Base-by-base conservation (phyloP, 2,888 invertebrate genomes). In the Zygaena filipendulae region DNA sequence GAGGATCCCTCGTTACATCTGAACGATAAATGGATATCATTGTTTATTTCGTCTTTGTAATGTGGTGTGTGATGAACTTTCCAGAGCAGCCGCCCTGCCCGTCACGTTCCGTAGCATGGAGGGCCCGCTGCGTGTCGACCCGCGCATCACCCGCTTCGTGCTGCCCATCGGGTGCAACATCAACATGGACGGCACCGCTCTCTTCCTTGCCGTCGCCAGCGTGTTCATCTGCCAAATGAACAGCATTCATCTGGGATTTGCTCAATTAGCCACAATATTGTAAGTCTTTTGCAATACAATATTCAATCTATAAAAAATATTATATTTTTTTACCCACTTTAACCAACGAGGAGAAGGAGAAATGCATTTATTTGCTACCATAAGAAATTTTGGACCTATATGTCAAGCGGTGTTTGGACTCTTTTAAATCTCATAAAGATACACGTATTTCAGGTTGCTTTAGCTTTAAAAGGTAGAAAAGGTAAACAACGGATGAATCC, bases 201-300 rank as follows among this genome's bases (percentile, higher is more conserved):
- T 96, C 24, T 97, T 95, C 64, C 87, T 96, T 18, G 87, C 95
- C 0, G 87, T 92, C 3, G 92, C 96, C 3, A 90, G 93, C 87
- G 92, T 90, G 30, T 94, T 93, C 60, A 87, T 94, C 38, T 92
- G 93, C 21, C 94, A 94, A 68, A 91, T 95, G 87, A 94, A 93
- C 53, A 88, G 87, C 35, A 87, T 94, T 48, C 68, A 82, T 9
- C 74, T 96, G 36, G 88, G 89, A 11, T 84, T 91, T 38, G 93
- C 92, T 4, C 91, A 95, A 59, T 83, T 95, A 11, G 85, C 95
- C 33, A 93, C 94, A 3, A 89, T 97, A 33, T 88, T 92, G 93
- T 93, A 60, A 83, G 85, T 66, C 11, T 7, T 13, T 3, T 10
- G 9, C 16, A 7, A 38, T 27, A 6, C 24, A 24, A 13, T 32